Evolutionary conservation across 2,113 vertebrate genomes (phyloP), one percentile per base, ranked within the genome.

Genomic region (Dipodomys merriami): DNA sequence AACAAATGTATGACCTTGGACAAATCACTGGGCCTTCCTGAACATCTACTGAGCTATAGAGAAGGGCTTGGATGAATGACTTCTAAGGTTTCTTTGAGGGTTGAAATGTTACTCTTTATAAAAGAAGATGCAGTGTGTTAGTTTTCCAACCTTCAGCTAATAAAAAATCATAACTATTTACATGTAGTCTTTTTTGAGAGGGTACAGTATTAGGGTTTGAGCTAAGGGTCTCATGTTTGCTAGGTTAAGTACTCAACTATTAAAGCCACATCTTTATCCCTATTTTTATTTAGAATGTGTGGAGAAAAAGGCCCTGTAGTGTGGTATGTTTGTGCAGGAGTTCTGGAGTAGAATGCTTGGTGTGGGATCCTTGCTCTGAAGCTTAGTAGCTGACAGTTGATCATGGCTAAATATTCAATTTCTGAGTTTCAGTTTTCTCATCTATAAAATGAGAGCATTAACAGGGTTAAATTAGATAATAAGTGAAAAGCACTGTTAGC

Each of bases 81-180:
- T 85, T 53, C 13, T 85, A 29, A 83, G 7, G 22, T 39, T 76
- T 82, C 33, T 80, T 78, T 86, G 77, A 76, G 57, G 27, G 79
- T 90, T 20, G 11, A 80, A 92, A 90, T 87, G 79, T 68, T 83
- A 67, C 67, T 92, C 90, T 83, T 23, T 78, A 20, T 71, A 76
- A 74, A 87, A 44, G 85, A 39, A 85, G 82, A 86, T 78, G 10
- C 69, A 83, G 15, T 83, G 30, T 80, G n/a, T 92, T 88, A 84
- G 71, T 67, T 49, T 92, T 90, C 76, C 27, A 88, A 57, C 39
- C 68, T 87, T 67, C 10, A 87, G 65, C 5, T 83, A 91, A 78
- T 87, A 19, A 78, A 90, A 92, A 62, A 27, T 22, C 22, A 1
- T 65, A 27, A 4, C 3, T 44, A 1, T 85, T 92, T 79, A 86